Percentiles rank a stretch among this genome's conserved stretches.
Evolutionary conservation across 2,113 vertebrate species (phyloP).

Genomic region (Ailuropoda melanoleuca): DNA sequence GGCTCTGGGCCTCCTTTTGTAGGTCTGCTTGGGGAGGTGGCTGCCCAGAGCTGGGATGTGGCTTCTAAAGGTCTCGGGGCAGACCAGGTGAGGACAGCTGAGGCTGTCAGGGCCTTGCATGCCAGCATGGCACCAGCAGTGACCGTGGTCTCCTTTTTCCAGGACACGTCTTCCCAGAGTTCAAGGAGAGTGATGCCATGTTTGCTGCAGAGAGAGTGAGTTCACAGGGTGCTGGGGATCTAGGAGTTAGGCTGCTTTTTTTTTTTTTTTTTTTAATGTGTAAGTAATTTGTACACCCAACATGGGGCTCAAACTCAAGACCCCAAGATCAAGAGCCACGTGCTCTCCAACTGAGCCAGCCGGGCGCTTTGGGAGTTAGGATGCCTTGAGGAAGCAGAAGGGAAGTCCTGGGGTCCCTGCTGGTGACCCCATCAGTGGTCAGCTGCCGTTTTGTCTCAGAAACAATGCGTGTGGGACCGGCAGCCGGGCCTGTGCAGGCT

Average conservation of each 20-base stretch:
- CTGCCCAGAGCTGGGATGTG: not conserved
- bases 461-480: accelerated
- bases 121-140: accelerated
- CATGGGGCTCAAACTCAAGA: not conserved
- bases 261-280: not conserved
- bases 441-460: not conserved
- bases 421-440: accelerated
- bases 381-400: not conserved
- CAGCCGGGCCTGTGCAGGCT: not conserved
- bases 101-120: not conserved
- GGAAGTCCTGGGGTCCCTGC: not conserved
- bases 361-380: not conserved
- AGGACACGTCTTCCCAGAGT: conserved; percentile 97
- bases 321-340: not conserved
- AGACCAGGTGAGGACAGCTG: accelerated
- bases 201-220: conserved; percentile 97
- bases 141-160: accelerated
- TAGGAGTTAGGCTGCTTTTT: not conserved
- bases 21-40: not conserved
- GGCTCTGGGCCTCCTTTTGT: not conserved
- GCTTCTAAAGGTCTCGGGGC: not conserved
- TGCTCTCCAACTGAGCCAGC: not conserved
- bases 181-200: conserved; percentile 99
- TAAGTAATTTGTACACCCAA: not conserved
- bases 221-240: accelerated